Evolutionary conservation across 1,140 invertebrate genomes (phyloP).

Genomic region (Drosophila eugracilis): DNA sequence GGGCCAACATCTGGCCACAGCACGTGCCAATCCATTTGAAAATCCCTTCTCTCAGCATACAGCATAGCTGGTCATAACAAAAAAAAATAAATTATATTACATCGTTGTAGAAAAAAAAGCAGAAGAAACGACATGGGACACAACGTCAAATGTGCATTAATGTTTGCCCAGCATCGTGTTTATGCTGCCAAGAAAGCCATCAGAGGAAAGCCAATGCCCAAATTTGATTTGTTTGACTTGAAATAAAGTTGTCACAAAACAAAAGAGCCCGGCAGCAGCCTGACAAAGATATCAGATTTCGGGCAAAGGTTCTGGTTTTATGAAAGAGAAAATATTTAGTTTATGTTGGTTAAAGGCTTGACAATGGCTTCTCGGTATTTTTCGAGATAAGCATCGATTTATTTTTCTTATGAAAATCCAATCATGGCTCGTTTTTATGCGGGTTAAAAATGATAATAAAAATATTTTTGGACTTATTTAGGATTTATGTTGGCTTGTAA

Average conservation of each 20-base stretch:
- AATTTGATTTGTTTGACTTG: conserved; percentile 36
- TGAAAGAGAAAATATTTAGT: too few species aligned
- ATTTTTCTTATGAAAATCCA: conserved; percentile 2
- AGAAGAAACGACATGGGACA: conserved; percentile 14
- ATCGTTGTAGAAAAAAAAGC: conserved; percentile 17
- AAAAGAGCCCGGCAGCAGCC: conserved; percentile 23
- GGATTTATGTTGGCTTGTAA: too few species aligned
- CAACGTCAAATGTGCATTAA: conserved; percentile 21
- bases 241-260: conserved; percentile 43
- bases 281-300: conserved; percentile 26
- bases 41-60: conserved; percentile 5
- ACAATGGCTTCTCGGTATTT: not conserved
- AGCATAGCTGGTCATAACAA: conserved; percentile 23
- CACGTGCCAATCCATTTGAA: conserved; percentile 62
- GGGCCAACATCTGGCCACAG: conserved; percentile 50
- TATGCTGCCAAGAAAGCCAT: conserved; percentile 12
- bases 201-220: conserved; percentile 10
- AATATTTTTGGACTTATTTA: not conserved
- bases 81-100: conserved; percentile 49
- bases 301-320: not conserved
- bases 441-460: not conserved
- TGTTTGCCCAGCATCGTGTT: conserved; percentile 20
- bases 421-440: not conserved
- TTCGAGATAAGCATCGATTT: not conserved
- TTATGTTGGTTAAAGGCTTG: not conserved